phyloP scores from a whole-genome alignment of 2,888 invertebrate species.

The Lissocephala sabroskyi region DNA sequence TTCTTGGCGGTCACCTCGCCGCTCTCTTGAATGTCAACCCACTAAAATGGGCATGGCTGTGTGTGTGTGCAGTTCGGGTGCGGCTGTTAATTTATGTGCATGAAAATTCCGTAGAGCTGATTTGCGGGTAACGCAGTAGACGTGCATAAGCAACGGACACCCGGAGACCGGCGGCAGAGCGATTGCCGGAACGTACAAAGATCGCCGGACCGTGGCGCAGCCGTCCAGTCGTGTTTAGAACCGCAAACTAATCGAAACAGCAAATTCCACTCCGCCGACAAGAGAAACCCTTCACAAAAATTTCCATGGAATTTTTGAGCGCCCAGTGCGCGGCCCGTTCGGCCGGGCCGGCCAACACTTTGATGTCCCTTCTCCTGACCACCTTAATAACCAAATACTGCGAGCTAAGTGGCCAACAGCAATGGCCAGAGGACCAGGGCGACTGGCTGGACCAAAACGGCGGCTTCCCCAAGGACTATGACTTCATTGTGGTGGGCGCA shows the following conservation, averaged over 20 bases:
- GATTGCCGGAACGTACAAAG: conserved; percentile 44
- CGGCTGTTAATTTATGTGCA: conserved; percentile 38
- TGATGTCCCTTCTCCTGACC: conserved; percentile 77
- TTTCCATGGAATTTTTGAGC: conserved; percentile 65
- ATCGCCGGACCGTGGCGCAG: conserved; percentile 23
- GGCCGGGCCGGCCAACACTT: conserved; percentile 70
- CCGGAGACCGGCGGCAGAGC: too few species aligned
- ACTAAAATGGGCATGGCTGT: too few species aligned
- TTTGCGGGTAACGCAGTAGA: conserved; percentile 43
- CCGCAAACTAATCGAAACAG: too few species aligned
- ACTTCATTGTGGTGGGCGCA: conserved; percentile 77
- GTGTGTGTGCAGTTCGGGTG: neutral
- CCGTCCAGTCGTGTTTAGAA: too few species aligned
- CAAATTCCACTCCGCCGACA: too few species aligned
- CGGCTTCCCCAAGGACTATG: conserved; percentile 69
- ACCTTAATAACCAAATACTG: conserved; percentile 77
- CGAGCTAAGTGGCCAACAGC: conserved; percentile 74
- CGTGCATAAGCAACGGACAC: conserved; percentile 31
- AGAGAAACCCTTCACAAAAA: too few species aligned
- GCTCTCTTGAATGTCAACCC: too few species aligned
- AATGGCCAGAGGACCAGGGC: conserved; percentile 76
- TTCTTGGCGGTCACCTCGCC: too few species aligned
- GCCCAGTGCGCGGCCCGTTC: conserved; percentile 68
- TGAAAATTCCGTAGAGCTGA: conserved; percentile 46
- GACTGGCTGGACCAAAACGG: conserved; percentile 38